Conservation (phyloP, 2,113 vertebrate genomes). For the Tachysurus fulvidraco region DNA sequence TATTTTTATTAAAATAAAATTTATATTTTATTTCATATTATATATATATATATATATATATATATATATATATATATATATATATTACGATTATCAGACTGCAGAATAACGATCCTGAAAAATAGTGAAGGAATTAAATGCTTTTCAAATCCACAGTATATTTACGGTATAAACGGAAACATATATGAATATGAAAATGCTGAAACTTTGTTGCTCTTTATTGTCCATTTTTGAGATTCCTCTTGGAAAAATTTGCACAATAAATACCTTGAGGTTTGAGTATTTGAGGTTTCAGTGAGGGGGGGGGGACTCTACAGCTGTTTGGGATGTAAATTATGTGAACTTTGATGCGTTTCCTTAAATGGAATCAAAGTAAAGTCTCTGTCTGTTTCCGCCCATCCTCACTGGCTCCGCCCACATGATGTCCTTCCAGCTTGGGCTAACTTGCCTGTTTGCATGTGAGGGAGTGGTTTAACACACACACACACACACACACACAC, state of each 20-base stretch:
- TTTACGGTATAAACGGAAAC: not conserved
- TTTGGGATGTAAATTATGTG: not conserved
- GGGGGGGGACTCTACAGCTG: not conserved
- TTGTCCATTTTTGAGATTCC: not conserved
- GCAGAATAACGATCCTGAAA: no score
- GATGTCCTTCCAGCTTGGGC: not conserved
- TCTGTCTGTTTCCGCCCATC: not conserved
- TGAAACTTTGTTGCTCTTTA: not conserved
- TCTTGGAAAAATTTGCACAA: not conserved
- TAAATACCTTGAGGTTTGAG: not conserved
- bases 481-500: not conserved
- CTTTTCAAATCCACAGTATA: no score
- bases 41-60: no score
- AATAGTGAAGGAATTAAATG: no score
- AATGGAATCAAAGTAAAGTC: not conserved
- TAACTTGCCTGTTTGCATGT: not conserved
- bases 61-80: no score
- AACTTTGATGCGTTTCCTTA: not conserved
- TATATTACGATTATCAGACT: no score
- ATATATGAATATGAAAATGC: not conserved
- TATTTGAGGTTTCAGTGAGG: not conserved
- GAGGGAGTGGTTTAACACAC: slow-evolving; percentile 7
- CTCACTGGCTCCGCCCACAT: not conserved
- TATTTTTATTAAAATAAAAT: no score
- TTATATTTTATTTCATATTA: no score